Evolutionary conservation across 2,888 invertebrate species (phyloP), one percentile per base, ranked within the genome.

Genomic region (Coelogynopora nodosa): DNA sequence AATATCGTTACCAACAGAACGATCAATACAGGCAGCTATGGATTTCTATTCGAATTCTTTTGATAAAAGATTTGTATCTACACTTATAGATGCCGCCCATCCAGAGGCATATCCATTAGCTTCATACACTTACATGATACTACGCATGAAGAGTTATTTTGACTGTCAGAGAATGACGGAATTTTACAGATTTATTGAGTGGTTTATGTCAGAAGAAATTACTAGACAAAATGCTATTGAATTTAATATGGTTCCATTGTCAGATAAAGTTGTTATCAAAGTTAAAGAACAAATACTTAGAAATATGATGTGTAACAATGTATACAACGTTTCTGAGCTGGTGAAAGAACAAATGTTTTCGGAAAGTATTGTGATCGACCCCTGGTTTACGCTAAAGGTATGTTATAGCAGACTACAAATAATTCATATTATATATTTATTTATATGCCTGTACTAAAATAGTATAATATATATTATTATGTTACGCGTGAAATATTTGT

Each of bases 51-150:
- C 74, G 5, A 26, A 74, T 26, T 87, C 88, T 0, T 84, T 84
- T 18, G 86, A 74, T 0, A 31, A 84, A 23, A 49, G 67, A 5
- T 81, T 89, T 67, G 89, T 89, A 5, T 87, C 85, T 13, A 82
- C 82, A 26, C 87, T 90, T 1, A 87, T 88, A 0, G 89, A 90
- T 85, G 85, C 87, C 0, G 87, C 29, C 0, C 26, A 27, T 2
- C 31, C 67, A 5, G 84, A 87, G 0, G 84, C 89, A 0, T 90
- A 90, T 81, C 91, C 91, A 0, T 89, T 91, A 0, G 89, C 90
- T 0, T 89, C 90, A 0, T 91, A 89, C 87, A 90, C 91, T 0
- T 90, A 90, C 88, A 88, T 91, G 85, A 88, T 91, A 49, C 87
- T 90, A 0, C 88, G 88, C 23, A 87, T 87, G 85, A 88, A 88